Conservation (phyloP, 2,797 vertebrate genomes). For the Uromys caudimaculatus region DNA sequence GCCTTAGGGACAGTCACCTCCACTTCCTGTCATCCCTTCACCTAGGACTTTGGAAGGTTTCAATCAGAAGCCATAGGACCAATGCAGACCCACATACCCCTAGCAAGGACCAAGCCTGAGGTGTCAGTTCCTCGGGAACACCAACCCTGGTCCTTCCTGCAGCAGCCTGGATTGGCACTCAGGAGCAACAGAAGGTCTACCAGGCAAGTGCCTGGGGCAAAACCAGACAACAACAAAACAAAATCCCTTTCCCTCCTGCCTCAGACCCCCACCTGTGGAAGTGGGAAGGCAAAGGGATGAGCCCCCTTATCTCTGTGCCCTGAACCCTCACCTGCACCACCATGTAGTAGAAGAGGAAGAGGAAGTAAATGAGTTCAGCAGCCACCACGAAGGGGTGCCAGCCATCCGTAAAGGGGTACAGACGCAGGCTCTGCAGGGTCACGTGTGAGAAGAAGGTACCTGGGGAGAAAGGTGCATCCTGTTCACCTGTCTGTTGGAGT, state of each 20-base stretch:
- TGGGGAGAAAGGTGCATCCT: conserved; percentile 78
- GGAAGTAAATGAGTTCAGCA: conserved; percentile 94
- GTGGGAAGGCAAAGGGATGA: neutral
- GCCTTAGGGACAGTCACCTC: no score
- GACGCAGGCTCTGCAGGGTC: conserved; percentile 92
- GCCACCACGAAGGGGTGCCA: conserved; percentile 95
- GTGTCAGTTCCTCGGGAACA: neutral
- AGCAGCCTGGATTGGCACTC: neutral
- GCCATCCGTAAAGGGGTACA: conserved; percentile 93
- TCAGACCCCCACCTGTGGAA: neutral
- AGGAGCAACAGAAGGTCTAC: neutral
- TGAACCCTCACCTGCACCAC: conserved; percentile 90
- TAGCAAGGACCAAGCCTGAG: neutral
- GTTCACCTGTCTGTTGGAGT: neutral
- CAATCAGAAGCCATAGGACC: neutral
- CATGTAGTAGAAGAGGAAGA: conserved; percentile 97
- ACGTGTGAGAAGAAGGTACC: conserved; percentile 93
- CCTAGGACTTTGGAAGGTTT: neutral
- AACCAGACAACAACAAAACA: neutral
- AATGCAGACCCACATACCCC: neutral
- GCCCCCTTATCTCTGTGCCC: neutral
- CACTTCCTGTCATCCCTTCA: neutral
- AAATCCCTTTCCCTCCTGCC: neutral
- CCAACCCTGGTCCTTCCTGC: neutral
- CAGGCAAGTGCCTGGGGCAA: neutral